Evolutionary conservation across 2,888 invertebrate species (phyloP).

Genomic region (Drosophila mimica): DNA sequence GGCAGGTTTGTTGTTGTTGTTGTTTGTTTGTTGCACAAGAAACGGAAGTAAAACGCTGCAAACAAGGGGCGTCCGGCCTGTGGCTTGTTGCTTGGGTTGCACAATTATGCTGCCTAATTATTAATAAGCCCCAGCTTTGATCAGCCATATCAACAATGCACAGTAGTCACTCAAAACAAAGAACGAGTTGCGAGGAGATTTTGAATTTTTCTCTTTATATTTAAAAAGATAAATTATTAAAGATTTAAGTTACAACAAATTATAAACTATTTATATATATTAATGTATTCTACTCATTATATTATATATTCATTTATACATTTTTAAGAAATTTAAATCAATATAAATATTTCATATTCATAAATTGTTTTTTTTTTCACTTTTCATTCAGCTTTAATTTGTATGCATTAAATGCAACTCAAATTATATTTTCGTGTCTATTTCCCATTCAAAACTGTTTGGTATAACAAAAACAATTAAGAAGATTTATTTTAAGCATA

Average conservation of each 20-base stretch:
- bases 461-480: no score
- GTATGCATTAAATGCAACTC: neutral
- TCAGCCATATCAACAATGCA: conserved; percentile 4
- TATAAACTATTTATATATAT: neutral
- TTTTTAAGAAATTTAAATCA: no score
- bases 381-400: neutral
- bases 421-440: neutral
- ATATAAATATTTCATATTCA: no score
- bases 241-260: neutral
- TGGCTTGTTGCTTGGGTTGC: neutral
- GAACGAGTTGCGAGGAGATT: no score
- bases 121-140: conserved; percentile 25
- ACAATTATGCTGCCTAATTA: conserved; percentile 28
- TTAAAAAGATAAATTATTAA: neutral
- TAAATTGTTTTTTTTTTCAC: no score
- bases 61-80: conserved; percentile 51
- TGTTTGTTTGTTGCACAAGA: neutral
- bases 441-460: no score
- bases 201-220: neutral
- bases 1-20: conserved; percentile 21
- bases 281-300: neutral
- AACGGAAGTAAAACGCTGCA: conserved; percentile 38
- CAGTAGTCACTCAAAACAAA: neutral
- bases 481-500: no score
- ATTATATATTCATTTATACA: neutral